These are phyloP conservation scores for Drosophila repleta DNA, from an alignment of 1,140 invertebrate genomes.

Conservation along the genomic window DNA sequence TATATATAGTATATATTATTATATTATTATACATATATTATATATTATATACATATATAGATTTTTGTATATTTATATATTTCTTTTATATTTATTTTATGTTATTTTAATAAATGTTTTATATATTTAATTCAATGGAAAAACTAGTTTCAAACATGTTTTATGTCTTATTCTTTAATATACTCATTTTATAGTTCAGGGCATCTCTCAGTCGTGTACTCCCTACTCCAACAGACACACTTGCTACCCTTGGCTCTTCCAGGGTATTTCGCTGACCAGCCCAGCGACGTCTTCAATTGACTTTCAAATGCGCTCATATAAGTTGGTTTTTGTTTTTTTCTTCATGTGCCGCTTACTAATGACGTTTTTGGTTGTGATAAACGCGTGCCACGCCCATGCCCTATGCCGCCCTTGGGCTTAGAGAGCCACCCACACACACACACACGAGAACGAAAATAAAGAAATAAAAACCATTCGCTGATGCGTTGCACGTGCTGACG, in stretches of 20 bases:
- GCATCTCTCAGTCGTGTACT: neutral
- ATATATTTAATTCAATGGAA: too few species aligned
- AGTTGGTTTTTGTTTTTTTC: neutral
- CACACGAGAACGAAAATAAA: neutral
- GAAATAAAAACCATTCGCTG: constrained; percentile 9
- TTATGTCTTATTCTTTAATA: too few species aligned
- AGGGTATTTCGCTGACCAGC: neutral
- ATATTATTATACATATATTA: too few species aligned
- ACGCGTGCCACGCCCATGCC: constrained; percentile 25
- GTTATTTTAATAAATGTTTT: too few species aligned
- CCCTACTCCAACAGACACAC: neutral
- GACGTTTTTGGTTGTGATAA: constrained; percentile 35
- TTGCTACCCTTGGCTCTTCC: too few species aligned
- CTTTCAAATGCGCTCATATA: neutral
- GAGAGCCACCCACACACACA: neutral
- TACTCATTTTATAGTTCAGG: too few species aligned
- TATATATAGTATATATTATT: too few species aligned
- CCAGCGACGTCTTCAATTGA: neutral
- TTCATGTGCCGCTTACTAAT: constrained; percentile 25
- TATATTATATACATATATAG: too few species aligned
- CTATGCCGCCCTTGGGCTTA: constrained; percentile 9
- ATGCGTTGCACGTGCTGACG: constrained; percentile 42
- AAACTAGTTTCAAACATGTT: too few species aligned
- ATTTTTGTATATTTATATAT: too few species aligned
- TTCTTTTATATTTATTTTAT: too few species aligned